A percentile compares a stretch with the other conserved stretches of the same genome.
These are phyloP conservation scores for Chalcis sispes DNA, from an alignment of 2,888 invertebrate species.

Conservation along the genomic window DNA sequence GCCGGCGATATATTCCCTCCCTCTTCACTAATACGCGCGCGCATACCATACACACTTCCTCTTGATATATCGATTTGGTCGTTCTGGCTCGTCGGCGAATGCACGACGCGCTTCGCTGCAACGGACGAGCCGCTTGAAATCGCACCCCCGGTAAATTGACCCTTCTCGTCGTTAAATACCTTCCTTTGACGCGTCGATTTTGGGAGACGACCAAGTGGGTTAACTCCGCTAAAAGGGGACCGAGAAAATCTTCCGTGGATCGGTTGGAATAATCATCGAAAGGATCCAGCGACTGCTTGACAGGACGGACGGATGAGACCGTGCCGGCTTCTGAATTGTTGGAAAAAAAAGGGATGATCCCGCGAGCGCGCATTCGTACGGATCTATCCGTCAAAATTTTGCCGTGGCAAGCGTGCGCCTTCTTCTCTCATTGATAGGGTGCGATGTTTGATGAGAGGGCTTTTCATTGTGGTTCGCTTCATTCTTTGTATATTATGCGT, in stretches of 20 bases:
- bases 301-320: slow-evolving; percentile 31
- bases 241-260: slow-evolving; percentile 6
- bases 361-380: not conserved
- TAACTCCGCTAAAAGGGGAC: not conserved
- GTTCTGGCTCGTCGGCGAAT: slow-evolving; percentile 5
- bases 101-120: slow-evolving; percentile 36
- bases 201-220: slow-evolving; percentile 7
- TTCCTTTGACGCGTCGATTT: slow-evolving; percentile 67
- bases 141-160: slow-evolving; percentile 72
- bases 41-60: not conserved
- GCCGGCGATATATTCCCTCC: slow-evolving; percentile 37
- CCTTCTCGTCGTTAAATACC: slow-evolving; percentile 71
- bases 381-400: slow-evolving; percentile 44
- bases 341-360: not conserved
- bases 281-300: slow-evolving; percentile 21
- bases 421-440: not conserved
- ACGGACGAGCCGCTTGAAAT: slow-evolving; percentile 65
- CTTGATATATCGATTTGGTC: slow-evolving; percentile 43
- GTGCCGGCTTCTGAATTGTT: not conserved
- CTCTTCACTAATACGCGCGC: not conserved
- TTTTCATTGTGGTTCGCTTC: slow-evolving; percentile 12
- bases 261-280: slow-evolving; percentile 48
- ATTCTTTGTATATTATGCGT: not conserved
- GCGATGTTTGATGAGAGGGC: slow-evolving; percentile 16
- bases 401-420: slow-evolving; percentile 22